Evolutionary conservation across 2,113 vertebrate species (phyloP).

Genomic region (Ceyx cyanopectus): DNA sequence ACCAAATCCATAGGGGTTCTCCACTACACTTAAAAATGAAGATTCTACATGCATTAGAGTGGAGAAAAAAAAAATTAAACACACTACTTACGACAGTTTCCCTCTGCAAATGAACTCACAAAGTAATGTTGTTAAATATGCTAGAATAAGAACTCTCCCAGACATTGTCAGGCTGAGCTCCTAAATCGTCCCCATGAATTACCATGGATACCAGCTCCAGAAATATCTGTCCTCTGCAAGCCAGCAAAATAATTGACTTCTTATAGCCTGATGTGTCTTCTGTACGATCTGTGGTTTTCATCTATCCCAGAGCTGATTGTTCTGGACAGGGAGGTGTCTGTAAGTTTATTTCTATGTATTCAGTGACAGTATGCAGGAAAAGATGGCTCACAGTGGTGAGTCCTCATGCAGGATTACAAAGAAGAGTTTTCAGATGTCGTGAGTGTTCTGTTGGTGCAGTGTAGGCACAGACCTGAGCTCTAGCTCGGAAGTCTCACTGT

Average conservation of each 20-base stretch:
- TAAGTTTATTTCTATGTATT: background rate
- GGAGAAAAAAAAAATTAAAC: background rate
- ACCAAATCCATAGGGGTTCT: background rate
- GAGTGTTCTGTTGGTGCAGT: background rate
- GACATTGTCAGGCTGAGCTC: background rate
- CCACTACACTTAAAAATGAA: background rate
- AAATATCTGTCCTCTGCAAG: background rate
- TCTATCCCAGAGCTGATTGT: background rate
- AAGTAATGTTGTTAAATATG: background rate
- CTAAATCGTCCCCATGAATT: background rate
- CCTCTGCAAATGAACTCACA: background rate
- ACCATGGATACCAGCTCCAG: constrained; percentile 33
- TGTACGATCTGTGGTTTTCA: background rate
- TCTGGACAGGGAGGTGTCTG: background rate
- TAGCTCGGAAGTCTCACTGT: background rate
- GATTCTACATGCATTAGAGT: background rate
- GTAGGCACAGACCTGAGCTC: background rate
- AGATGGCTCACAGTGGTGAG: background rate
- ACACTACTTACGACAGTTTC: background rate
- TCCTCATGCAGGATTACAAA: background rate
- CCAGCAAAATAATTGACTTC: background rate
- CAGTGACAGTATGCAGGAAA: background rate
- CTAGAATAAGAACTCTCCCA: background rate
- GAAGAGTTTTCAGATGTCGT: background rate
- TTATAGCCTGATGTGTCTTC: background rate